These are phyloP conservation scores for Trypoxylon attenuatum DNA, from an alignment of 2,888 invertebrate species.

Conservation along the genomic window DNA sequence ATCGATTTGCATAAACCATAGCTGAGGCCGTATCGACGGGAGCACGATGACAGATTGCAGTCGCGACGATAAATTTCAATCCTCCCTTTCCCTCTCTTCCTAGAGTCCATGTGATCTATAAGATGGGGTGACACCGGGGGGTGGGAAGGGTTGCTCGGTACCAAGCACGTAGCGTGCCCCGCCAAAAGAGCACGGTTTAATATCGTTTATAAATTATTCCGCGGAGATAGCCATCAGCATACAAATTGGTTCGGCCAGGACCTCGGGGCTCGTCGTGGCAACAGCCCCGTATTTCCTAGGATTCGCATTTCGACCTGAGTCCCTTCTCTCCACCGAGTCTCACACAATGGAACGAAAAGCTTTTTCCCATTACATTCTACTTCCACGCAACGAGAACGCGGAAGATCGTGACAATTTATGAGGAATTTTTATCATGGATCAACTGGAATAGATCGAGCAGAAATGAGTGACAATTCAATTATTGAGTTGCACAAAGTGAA, in stretches of 20 bases:
- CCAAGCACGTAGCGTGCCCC: constrained; percentile 50
- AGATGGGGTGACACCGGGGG: constrained; percentile 1
- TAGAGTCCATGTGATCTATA: constrained; percentile 2
- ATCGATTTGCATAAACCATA: constrained; percentile 40
- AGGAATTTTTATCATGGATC: too few relatives aligned
- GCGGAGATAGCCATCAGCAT: constrained; percentile 64
- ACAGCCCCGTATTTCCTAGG: constrained; percentile 37
- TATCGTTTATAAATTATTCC: constrained; percentile 67
- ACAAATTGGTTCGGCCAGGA: constrained; percentile 62
- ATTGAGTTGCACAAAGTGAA: too few relatives aligned
- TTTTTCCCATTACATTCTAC: too few relatives aligned
- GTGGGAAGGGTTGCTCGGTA: constrained; percentile 42
- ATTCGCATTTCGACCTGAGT: constrained; percentile 25
- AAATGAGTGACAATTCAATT: too few relatives aligned
- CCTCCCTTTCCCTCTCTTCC: constrained; percentile 4
- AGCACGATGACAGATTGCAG: constrained; percentile 43
- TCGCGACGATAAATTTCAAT: constrained; percentile 44
- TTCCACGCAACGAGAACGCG: too few relatives aligned
- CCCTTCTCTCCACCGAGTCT: constrained; percentile 29
- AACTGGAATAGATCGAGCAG: too few relatives aligned
- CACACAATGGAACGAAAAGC: too few relatives aligned
- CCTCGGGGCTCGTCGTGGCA: constrained; percentile 27
- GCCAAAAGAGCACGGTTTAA: constrained; percentile 60
- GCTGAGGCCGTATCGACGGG: constrained; percentile 20
- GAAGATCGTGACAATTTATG: too few relatives aligned